A percentile compares a stretch with the other conserved stretches of the same genome.
phyloP scores from a whole-genome alignment of 2,888 invertebrate genomes.

The Nephrotoma guestfalica region DNA sequence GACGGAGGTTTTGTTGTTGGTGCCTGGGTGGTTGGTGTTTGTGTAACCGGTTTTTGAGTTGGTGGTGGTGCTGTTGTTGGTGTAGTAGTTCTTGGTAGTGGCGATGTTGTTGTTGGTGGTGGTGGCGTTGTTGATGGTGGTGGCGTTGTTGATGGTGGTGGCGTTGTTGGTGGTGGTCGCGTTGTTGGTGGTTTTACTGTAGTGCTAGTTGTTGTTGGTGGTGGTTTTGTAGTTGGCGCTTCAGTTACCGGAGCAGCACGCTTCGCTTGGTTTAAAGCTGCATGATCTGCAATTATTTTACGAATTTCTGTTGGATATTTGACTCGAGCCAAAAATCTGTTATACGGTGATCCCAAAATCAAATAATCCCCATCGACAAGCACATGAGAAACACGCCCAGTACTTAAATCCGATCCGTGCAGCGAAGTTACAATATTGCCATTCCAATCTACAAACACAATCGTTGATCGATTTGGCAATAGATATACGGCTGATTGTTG shows the following conservation, averaged over 20 bases:
- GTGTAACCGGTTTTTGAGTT: too few relatives aligned
- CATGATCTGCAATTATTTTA: slow-evolving; percentile 17
- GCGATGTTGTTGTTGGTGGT: slow-evolving; percentile 15
- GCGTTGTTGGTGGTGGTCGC: slow-evolving; percentile 17
- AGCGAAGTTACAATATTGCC: slow-evolving; percentile 57
- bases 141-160: slow-evolving; percentile 15
- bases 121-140: slow-evolving; percentile 17
- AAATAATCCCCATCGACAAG: slow-evolving; percentile 47
- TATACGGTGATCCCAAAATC: slow-evolving; percentile 53
- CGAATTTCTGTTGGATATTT: slow-evolving; percentile 32
- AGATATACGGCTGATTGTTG: slow-evolving; percentile 36
- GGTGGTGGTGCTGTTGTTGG: slow-evolving; percentile 14
- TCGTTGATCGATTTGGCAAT: slow-evolving; percentile 35
- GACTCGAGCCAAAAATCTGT: slow-evolving; percentile 48
- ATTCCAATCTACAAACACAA: slow-evolving; percentile 52
- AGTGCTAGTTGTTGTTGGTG: slow-evolving; percentile 15
- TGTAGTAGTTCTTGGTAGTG: slow-evolving; percentile 16
- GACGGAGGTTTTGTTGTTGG: slow-evolving; percentile 15
- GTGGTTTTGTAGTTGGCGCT: slow-evolving; percentile 14
- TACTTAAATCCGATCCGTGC: slow-evolving; percentile 43
- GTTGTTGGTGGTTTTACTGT: slow-evolving; percentile 16
- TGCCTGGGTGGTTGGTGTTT: slow-evolving; percentile 13
- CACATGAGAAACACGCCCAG: slow-evolving; percentile 46
- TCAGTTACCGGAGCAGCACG: slow-evolving; percentile 16
- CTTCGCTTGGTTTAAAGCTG: slow-evolving; percentile 11